These are phyloP conservation scores for Trachelus iudaicus DNA, from an alignment of 2,888 invertebrate species.

Conservation along the genomic window DNA sequence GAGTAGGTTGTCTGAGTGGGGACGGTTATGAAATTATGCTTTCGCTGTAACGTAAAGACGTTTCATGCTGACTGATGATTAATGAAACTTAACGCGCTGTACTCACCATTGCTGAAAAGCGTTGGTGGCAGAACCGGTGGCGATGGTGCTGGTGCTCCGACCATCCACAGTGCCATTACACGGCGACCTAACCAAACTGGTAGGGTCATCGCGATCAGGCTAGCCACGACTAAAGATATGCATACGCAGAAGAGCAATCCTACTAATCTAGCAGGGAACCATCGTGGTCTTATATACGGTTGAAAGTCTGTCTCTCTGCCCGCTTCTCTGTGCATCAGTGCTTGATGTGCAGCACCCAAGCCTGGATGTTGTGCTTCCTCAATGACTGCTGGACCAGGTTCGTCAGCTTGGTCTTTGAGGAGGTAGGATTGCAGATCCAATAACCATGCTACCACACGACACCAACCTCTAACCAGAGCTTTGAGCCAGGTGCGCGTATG, in stretches of 20 bases:
- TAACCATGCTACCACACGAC: conserved; percentile 83
- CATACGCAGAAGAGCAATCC: conserved; percentile 83
- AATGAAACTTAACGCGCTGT: not conserved
- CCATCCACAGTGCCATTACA: conserved; percentile 88
- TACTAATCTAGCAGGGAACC: conserved; percentile 79
- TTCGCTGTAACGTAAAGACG: not conserved
- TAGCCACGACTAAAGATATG: conserved; percentile 84
- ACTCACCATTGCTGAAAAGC: conserved; percentile 49
- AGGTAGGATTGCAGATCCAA: conserved; percentile 91
- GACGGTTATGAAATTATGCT: not conserved
- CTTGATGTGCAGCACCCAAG: conserved; percentile 88
- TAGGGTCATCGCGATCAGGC: conserved; percentile 85
- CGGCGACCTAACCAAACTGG: conserved; percentile 92
- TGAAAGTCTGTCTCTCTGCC: conserved; percentile 82
- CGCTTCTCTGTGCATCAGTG: conserved; percentile 84
- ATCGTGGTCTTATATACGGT: conserved; percentile 87
- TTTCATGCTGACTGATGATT: not conserved
- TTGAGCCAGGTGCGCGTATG: conserved; percentile 96
- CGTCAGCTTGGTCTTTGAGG: conserved; percentile 75
- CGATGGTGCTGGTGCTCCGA: conserved; percentile 67
- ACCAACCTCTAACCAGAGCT: conserved; percentile 88
- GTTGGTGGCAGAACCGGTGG: conserved; percentile 56
- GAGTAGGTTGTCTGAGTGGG: not conserved
- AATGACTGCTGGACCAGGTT: conserved; percentile 52
- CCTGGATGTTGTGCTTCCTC: conserved; percentile 62